These are phyloP conservation scores for Felis catus DNA, from an alignment of 2,113 vertebrate genomes.

Conservation along the genomic window DNA sequence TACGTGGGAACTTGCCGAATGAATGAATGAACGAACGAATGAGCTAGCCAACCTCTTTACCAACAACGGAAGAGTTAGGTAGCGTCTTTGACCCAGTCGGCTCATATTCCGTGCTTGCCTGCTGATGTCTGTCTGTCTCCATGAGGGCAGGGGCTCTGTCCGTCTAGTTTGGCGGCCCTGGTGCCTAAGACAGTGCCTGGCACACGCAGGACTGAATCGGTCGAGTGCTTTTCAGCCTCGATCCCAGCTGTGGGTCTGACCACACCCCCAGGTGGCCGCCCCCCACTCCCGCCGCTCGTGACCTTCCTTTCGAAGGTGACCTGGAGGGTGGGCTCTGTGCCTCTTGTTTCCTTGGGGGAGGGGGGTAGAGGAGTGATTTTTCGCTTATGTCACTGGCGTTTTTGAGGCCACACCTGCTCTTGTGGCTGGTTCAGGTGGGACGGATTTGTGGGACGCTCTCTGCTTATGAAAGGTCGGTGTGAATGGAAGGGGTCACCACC, in stretches of 20 bases:
- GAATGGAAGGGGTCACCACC: neutral
- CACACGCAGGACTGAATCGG: rapidly evolving
- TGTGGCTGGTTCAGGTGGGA: conserved; percentile 40
- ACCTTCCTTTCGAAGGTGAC: neutral
- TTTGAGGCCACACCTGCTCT: conserved; percentile 50
- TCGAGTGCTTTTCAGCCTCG: rapidly evolving
- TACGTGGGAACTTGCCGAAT: neutral
- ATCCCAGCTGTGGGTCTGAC: neutral
- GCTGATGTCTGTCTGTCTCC: neutral
- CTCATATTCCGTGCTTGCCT: rapidly evolving
- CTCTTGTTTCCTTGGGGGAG: conserved; percentile 44
- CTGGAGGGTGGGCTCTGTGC: neutral
- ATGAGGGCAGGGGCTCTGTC: neutral
- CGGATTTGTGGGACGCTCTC: neutral
- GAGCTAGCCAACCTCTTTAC: neutral
- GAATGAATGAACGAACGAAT: neutral
- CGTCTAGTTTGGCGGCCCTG: neutral
- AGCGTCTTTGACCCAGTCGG: neutral
- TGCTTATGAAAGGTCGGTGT: neutral
- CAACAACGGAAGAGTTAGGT: neutral
- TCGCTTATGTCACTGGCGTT: conserved; percentile 59
- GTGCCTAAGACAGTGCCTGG: neutral
- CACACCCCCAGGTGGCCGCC: neutral
- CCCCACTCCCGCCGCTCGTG: rapidly evolving
- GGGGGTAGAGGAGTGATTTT: conserved; percentile 45